phyloP scores from a whole-genome alignment of 2,888 invertebrate genomes.

The Xanthostigma xanthostigma region DNA sequence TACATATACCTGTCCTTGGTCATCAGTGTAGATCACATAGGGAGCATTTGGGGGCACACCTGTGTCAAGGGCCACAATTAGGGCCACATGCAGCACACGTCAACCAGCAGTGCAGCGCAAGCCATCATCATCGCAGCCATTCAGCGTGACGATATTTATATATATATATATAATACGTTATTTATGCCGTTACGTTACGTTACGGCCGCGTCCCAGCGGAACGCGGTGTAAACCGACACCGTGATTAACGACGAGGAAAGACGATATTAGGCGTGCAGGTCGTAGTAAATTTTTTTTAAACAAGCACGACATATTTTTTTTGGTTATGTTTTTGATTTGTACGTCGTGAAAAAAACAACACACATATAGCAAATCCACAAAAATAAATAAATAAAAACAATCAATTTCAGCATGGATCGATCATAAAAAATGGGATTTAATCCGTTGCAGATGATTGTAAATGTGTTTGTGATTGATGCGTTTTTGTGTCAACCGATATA shows the following conservation, averaged over 20 bases:
- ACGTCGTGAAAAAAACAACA: no score
- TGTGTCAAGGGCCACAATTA: conserved; percentile 41
- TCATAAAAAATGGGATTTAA: not conserved
- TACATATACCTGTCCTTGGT: conserved; percentile 81
- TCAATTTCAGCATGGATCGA: not conserved
- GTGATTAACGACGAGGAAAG: not conserved
- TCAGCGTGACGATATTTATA: conserved; percentile 26
- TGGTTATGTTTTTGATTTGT: no score
- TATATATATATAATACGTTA: no score
- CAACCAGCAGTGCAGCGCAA: conserved; percentile 15
- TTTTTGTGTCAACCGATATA: not conserved
- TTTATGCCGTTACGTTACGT: conserved; percentile 21
- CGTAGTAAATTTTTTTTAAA: not conserved
- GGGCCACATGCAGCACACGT: conserved; percentile 19
- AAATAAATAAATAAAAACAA: no score
- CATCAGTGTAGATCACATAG: conserved; percentile 90
- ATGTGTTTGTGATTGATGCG: not conserved
- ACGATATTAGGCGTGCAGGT: not conserved
- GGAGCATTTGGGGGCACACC: conserved; percentile 79
- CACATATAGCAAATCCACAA: no score
- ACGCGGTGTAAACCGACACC: not conserved
- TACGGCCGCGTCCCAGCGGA: conserved; percentile 19
- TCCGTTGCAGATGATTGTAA: not conserved
- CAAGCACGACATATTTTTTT: not conserved
- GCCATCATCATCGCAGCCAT: conserved; percentile 30